These are phyloP conservation scores for Anas platyrhynchos DNA, from an alignment of 2,113 vertebrate species.

Conservation along the genomic window DNA sequence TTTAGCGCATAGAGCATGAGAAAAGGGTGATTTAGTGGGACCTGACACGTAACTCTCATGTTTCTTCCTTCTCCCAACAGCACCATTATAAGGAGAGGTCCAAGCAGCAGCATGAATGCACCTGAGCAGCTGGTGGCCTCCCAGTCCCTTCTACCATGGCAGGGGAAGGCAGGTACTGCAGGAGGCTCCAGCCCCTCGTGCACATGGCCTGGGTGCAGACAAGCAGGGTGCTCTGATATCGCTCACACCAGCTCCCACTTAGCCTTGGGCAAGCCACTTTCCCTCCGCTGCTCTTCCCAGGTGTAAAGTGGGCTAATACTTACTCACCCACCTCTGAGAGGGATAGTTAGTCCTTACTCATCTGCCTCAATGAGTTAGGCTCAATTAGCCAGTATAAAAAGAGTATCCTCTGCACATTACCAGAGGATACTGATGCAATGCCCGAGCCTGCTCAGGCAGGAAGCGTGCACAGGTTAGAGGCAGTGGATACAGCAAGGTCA, in stretches of 20 bases:
- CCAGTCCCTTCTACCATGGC: not conserved
- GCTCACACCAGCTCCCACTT: not conserved
- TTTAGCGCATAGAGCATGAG: not conserved
- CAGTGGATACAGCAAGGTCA: not conserved
- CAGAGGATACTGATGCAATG: conserved; percentile 8
- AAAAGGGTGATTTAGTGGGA: not conserved
- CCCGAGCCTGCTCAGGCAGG: not conserved
- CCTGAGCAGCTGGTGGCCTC: not conserved
- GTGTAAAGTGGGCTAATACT: not conserved
- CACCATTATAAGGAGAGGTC: not conserved
- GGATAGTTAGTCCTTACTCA: not conserved
- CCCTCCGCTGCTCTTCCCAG: not conserved
- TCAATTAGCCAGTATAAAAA: conserved; percentile 10
- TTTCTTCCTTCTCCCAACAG: not conserved
- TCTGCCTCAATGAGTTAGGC: not conserved
- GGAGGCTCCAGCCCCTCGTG: too few relatives aligned
- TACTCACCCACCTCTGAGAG: not conserved
- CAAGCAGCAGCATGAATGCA: not conserved
- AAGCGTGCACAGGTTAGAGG: not conserved
- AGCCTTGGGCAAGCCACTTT: conserved; percentile 3
- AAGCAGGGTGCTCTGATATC: not conserved
- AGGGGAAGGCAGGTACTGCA: not conserved
- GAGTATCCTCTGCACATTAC: rapidly evolving
- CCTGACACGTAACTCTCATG: not conserved
- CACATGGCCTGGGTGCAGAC: rapidly evolving